Evolutionary conservation across 1,140 invertebrate genomes (phyloP).

Genomic region (Aethina tumida): DNA sequence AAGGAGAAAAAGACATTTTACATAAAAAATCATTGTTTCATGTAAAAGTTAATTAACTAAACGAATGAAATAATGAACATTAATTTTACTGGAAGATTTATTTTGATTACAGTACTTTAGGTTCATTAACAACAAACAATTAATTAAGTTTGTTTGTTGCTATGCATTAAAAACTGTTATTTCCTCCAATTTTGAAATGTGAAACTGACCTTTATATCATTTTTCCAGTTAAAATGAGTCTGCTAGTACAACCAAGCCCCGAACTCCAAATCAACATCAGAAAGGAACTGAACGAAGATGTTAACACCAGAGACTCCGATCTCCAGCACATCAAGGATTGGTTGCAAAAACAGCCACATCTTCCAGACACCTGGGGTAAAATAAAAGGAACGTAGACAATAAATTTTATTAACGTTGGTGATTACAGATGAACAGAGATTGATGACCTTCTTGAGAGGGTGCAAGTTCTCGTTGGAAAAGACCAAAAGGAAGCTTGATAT

Average conservation of each 20-base stretch:
- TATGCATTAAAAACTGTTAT: too few relatives aligned
- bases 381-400: too few relatives aligned
- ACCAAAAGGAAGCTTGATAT: slow-evolving; percentile 71
- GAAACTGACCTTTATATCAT: neutral
- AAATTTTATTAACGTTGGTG: slow-evolving; percentile 3
- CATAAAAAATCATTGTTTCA: too few relatives aligned
- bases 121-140: too few relatives aligned
- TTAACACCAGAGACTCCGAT: slow-evolving; percentile 52
- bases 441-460: slow-evolving; percentile 68
- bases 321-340: slow-evolving; percentile 63
- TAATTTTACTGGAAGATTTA: too few relatives aligned
- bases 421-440: slow-evolving; percentile 57
- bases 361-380: slow-evolving; percentile 63
- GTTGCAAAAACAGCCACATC: slow-evolving; percentile 64
- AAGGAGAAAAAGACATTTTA: too few relatives aligned
- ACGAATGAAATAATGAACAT: too few relatives aligned
- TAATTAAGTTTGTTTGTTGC: too few relatives aligned
- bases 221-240: slow-evolving; percentile 6
- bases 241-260: slow-evolving; percentile 55
- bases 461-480: slow-evolving; percentile 74
- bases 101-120: too few relatives aligned
- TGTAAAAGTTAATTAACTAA: too few relatives aligned
- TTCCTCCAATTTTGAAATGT: too few relatives aligned
- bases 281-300: slow-evolving; percentile 65
- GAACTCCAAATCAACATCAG: slow-evolving; percentile 65